Base-by-base conservation (phyloP, 2,888 invertebrate genomes). In the Eudemis profundana region DNA sequence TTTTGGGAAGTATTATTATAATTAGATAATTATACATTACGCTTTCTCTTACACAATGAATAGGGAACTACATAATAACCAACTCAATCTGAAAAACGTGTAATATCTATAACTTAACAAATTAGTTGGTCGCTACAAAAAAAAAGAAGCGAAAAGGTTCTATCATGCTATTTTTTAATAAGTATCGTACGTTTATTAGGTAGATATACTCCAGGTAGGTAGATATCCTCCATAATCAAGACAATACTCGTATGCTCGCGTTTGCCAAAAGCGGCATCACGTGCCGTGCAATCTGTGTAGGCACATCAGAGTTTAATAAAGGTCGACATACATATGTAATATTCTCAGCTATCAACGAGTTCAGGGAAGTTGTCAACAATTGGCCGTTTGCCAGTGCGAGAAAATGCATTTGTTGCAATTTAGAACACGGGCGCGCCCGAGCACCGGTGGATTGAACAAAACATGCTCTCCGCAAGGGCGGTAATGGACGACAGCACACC, bases 351-450 rank as follows among this genome's bases (percentile, higher is more conserved):
- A 76, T 75, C 74, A 77, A 73, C 73, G 75, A 65, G 72, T 69
- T 74, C 73, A 74, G 72, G 70, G 76, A 78, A 81, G 78, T 76
- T 76, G 74, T 78, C 75, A 77, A 74, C 76, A 69, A 72, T 78
- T 84, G 84, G 85, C 81, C 61, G 68, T 67, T 69, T 67, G 82
- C 85, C 84, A 84, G 75, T 64, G 62, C 68, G 72, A 75, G 74
- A 74, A 78, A 77, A 79, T 77, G 77, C 76, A 78, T 82, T 83
- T 78, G 77, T 78, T 80, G 74, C 75, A 76, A 78, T 78, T 72
- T 69, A 68, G 70, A 69, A 70, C 69, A 67, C 63, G 61, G 57
- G 67, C 49, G 65, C 64, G 42, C 69, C 61, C 44, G 57, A 66
- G 67, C 63, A 21, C 49, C 49, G 40, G 19, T 27, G 47, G 59